Percentiles rank a stretch among this genome's conserved stretches.
These are phyloP conservation scores for Drosophila dives DNA, from an alignment of 2,888 invertebrate genomes.

Conservation along the genomic window DNA sequence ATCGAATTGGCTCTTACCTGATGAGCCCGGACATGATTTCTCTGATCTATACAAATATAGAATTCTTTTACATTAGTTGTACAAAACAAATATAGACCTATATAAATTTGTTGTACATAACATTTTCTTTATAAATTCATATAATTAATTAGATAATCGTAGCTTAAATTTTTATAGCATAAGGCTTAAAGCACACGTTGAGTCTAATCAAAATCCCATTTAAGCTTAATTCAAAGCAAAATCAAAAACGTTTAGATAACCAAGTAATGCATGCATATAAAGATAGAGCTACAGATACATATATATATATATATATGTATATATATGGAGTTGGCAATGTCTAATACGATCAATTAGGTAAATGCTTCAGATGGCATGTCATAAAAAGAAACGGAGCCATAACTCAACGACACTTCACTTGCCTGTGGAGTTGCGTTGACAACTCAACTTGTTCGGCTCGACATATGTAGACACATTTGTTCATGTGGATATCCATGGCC, in stretches of 20 bases:
- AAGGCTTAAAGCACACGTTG: not conserved
- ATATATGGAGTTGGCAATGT: constrained; percentile 11
- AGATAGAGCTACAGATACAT: not conserved
- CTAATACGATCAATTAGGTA: constrained; percentile 70
- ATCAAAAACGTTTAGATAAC: not conserved
- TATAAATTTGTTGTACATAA: not conserved
- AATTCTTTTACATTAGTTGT: not conserved
- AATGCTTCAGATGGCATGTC: constrained; percentile 44
- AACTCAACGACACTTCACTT: constrained; percentile 72
- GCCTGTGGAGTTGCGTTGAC: constrained; percentile 72
- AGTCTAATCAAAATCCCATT: not conserved
- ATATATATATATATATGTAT: not conserved
- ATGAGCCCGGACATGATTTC: not conserved
- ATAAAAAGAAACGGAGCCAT: constrained; percentile 57
- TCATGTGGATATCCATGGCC: constrained; percentile 1
- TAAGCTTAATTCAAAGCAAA: not conserved
- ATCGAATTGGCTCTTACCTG: not conserved
- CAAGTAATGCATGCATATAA: not conserved
- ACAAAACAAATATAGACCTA: not conserved
- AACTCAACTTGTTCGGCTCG: constrained; percentile 74
- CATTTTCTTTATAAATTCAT: not conserved
- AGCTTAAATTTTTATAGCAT: not conserved
- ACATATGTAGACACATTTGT: constrained; percentile 46
- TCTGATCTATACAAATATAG: not conserved
- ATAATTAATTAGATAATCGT: not conserved